Evolutionary conservation across 2,888 invertebrate genomes (phyloP).

Genomic region (Theretra japonica): DNA sequence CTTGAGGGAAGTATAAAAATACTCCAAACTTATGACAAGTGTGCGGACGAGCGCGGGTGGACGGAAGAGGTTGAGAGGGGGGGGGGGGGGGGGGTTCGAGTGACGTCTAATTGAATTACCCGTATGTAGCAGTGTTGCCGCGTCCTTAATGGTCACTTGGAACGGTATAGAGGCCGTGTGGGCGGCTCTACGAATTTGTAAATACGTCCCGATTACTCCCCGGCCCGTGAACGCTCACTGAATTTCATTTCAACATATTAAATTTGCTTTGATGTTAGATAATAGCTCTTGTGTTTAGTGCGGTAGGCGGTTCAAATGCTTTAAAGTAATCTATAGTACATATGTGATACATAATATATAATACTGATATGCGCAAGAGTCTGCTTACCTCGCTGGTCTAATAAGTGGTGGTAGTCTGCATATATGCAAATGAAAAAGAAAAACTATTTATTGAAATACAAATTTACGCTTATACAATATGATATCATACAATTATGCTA

Average conservation of each 20-base stretch:
- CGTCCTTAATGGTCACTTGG: slow-evolving; percentile 19
- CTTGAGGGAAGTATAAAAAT: slow-evolving; percentile 5
- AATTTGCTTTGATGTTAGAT: slow-evolving; percentile 16
- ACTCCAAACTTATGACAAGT: slow-evolving; percentile 14
- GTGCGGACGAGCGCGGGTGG: background rate
- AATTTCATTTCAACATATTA: slow-evolving; percentile 5
- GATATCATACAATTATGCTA: too few relatives aligned
- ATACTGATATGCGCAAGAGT: background rate
- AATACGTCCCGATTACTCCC: slow-evolving; percentile 8
- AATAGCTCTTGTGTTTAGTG: background rate
- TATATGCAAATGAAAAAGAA: too few relatives aligned
- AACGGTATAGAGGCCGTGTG: slow-evolving; percentile 39
- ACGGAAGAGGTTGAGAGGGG: background rate
- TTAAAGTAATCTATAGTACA: background rate
- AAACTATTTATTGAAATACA: too few relatives aligned
- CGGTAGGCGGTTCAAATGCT: background rate
- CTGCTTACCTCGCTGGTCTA: background rate
- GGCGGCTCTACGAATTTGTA: slow-evolving; percentile 33
- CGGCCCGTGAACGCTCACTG: background rate
- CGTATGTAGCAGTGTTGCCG: slow-evolving; percentile 6
- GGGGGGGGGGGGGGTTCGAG: background rate
- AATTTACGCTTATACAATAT: too few relatives aligned
- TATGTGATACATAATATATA: background rate
- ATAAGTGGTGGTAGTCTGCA: too few relatives aligned
- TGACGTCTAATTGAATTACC: slow-evolving; percentile 16